Percentiles rank a stretch among this genome's conserved stretches.
Evolutionary conservation across 53 echinoderm and acorn worm genomes (phyloP).

Genomic region (Holothuria leucospilota): DNA sequence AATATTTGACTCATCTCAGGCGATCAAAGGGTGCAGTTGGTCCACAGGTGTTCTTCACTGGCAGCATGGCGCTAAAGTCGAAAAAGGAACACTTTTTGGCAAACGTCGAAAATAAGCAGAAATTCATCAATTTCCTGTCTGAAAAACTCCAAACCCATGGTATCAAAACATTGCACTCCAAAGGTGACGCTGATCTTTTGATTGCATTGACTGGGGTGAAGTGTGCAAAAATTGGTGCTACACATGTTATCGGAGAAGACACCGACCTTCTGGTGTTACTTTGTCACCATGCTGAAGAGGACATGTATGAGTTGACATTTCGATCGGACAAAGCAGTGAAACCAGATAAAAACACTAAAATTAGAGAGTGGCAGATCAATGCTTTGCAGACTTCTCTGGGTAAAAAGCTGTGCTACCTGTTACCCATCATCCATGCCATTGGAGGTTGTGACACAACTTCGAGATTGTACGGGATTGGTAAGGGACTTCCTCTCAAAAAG

Average conservation of each 20-base stretch:
- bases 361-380: slow-evolving; percentile 19
- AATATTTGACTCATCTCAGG: slow-evolving; percentile 45
- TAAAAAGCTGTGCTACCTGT: slow-evolving; percentile 11
- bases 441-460: slow-evolving; percentile 50
- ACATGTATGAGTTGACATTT: background rate
- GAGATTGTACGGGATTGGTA: slow-evolving; percentile 34
- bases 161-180: slow-evolving; percentile 58
- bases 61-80: slow-evolving; percentile 27
- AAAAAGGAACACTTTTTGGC: slow-evolving; percentile 59
- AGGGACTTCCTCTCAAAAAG: slow-evolving; percentile 39
- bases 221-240: slow-evolving; percentile 29
- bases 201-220: slow-evolving; percentile 51
- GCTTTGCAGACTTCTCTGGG: slow-evolving; percentile 11
- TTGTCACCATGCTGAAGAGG: slow-evolving; percentile 8
- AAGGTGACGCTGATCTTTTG: slow-evolving; percentile 62
- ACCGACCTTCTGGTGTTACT: slow-evolving; percentile 60
- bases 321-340: slow-evolving; percentile 7
- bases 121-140: slow-evolving; percentile 47
- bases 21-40: slow-evolving; percentile 15
- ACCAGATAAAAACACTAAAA: slow-evolving; percentile 13
- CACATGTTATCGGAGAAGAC: slow-evolving; percentile 59
- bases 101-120: slow-evolving; percentile 53
- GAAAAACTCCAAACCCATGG: slow-evolving; percentile 46
- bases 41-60: slow-evolving; percentile 41
- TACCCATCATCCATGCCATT: slow-evolving; percentile 36